These are phyloP conservation scores for Siniperca undulata DNA, from an alignment of 2,797 vertebrate species.

Conservation along the genomic window DNA sequence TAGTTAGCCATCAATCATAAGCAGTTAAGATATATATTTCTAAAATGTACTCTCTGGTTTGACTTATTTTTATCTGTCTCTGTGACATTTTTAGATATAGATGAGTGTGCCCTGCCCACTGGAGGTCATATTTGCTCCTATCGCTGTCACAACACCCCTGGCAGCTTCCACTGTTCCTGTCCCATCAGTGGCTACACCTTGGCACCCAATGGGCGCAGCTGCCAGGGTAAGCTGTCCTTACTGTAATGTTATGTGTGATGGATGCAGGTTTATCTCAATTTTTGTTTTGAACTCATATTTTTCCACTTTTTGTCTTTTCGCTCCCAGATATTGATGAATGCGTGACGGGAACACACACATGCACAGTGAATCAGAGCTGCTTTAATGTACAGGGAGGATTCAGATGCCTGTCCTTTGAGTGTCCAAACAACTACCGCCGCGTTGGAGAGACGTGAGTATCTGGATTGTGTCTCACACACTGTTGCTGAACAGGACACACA, in stretches of 20 bases:
- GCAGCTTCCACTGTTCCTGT: conserved; percentile 97
- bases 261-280: too few relatives aligned
- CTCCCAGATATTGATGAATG: conserved; percentile 94
- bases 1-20: not conserved
- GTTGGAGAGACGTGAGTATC: conserved; percentile 93
- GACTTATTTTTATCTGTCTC: not conserved
- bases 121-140: conserved; percentile 98
- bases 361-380: conserved; percentile 92
- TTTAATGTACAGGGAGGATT: conserved; percentile 96
- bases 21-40: not conserved
- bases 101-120: conserved; percentile 96
- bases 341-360: conserved; percentile 91
- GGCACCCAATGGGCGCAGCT: conserved; percentile 93
- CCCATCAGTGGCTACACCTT: conserved; percentile 90
- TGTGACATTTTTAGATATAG: conserved; percentile 88
- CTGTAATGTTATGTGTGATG: not conserved
- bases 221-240: conserved; percentile 88
- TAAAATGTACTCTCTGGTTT: not conserved
- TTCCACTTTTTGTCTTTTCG: not conserved
- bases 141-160: conserved; percentile 92
- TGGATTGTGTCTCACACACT: not conserved
- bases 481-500: not conserved
- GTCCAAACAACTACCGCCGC: conserved; percentile 92
- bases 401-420: conserved; percentile 92
- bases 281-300: not conserved